Conservation (phyloP, 2,888 invertebrate genomes). For the Dolichopus griseipennis region DNA sequence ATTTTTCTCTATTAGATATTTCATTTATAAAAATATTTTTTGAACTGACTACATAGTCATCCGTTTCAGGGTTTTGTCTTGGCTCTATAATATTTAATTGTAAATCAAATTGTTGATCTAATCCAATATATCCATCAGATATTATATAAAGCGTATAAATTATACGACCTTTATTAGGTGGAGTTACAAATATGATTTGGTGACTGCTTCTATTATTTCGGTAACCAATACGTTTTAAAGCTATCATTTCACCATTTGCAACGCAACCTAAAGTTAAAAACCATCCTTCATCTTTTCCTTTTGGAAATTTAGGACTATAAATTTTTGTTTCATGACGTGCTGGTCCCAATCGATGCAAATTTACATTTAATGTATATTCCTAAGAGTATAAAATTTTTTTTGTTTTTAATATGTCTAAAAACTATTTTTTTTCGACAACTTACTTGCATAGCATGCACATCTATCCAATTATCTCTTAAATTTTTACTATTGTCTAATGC, state of each 20-base stretch:
- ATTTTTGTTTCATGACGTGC: constrained; percentile 59
- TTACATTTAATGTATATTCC: constrained; percentile 62
- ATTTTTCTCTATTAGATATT: not conserved
- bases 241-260: constrained; percentile 62
- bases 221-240: constrained; percentile 65
- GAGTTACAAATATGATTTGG: constrained; percentile 55
- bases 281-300: constrained; percentile 95
- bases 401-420: not conserved
- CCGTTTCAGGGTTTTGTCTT: not conserved
- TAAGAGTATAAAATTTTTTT: constrained; percentile 26
- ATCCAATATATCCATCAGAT: constrained; percentile 86
- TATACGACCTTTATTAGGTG: constrained; percentile 59
- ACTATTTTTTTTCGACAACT: constrained; percentile 1
- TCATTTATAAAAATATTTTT: not conserved
- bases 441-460: constrained; percentile 57
- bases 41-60: not conserved
- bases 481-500: constrained; percentile 26
- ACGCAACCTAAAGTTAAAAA: constrained; percentile 74
- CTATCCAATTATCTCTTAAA: constrained; percentile 47
- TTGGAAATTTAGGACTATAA: constrained; percentile 78
- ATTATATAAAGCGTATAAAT: constrained; percentile 74
- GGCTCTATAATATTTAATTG: constrained; percentile 45
- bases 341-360: constrained; percentile 48
- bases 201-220: constrained; percentile 46
- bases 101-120: constrained; percentile 79